Conservation (phyloP, 1,140 invertebrate genomes). For the Drosophila tsacasi region DNA sequence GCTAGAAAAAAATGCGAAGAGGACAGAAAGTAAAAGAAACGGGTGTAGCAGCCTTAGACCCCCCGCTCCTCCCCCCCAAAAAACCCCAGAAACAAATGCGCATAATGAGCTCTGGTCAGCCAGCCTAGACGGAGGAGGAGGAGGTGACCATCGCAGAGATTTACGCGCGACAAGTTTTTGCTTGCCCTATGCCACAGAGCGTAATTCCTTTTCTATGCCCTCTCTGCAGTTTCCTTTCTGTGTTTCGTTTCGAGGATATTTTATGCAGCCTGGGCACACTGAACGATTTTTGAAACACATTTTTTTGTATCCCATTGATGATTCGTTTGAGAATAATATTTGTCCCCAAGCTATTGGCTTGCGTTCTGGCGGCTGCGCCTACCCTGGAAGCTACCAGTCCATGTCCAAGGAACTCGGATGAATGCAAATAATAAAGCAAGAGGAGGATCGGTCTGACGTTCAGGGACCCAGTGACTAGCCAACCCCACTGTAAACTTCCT, state of each 20-base stretch:
- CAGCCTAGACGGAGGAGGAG: slow-evolving; percentile 20
- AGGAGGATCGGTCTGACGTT: too few species aligned
- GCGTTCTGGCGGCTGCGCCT: too few species aligned
- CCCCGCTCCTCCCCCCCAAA: neutral
- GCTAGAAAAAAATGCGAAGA: slow-evolving; percentile 17
- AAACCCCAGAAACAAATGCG: slow-evolving; percentile 75
- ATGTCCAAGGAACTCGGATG: too few species aligned
- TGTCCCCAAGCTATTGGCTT: too few species aligned
- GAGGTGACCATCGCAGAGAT: slow-evolving; percentile 56
- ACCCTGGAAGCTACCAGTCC: too few species aligned
- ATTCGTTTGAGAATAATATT: too few species aligned
- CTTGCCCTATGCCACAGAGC: slow-evolving; percentile 20
- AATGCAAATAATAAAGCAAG: too few species aligned
- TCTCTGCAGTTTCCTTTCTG: neutral
- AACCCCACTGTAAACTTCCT: too few species aligned
- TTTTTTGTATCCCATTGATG: too few species aligned
- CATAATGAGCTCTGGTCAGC: slow-evolving; percentile 82
- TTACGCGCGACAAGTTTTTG: slow-evolving; percentile 72
- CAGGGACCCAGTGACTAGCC: too few species aligned
- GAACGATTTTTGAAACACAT: too few species aligned
- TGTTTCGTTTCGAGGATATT: neutral
- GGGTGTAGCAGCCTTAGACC: slow-evolving; percentile 1
- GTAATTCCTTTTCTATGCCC: slow-evolving; percentile 19
- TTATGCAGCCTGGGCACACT: neutral
- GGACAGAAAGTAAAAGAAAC: slow-evolving; percentile 27